A percentile compares a stretch with the other conserved stretches of the same genome.
These are phyloP conservation scores for Tachina lurida DNA, from an alignment of 2,888 invertebrate genomes.

Conservation along the genomic window DNA sequence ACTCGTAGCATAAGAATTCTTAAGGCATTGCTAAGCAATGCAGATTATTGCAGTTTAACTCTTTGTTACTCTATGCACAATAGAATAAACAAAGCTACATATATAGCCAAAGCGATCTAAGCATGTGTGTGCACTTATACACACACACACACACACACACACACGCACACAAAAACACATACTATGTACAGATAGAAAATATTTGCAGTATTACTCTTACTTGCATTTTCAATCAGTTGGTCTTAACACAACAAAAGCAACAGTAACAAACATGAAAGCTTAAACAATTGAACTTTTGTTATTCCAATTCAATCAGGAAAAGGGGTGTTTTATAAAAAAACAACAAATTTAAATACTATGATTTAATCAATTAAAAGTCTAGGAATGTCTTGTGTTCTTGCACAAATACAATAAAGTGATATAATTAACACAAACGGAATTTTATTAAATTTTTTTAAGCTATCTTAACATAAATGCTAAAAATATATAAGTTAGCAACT, in stretches of 20 bases:
- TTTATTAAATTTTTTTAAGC: no score
- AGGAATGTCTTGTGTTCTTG: no score
- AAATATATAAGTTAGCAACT: no score
- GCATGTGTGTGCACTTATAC: neutral
- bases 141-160: neutral
- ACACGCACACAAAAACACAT: no score
- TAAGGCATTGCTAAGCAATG: conserved; percentile 67
- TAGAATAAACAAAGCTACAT: conserved; percentile 30
- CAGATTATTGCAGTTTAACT: conserved; percentile 61
- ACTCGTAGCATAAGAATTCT: conserved; percentile 65
- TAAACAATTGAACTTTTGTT: conserved; percentile 59
- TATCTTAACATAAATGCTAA: no score
- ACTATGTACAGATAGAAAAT: neutral
- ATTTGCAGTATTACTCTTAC: neutral
- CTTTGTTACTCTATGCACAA: conserved; percentile 54
- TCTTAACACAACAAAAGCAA: neutral
- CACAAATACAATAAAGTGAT: no score
- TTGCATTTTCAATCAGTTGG: conserved; percentile 7
- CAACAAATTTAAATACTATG: neutral
- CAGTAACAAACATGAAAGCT: conserved; percentile 45
- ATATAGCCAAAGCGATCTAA: neutral
- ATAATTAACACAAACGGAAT: no score
- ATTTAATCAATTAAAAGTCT: no score
- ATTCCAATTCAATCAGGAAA: neutral
- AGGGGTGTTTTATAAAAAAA: conserved; percentile 25